phyloP scores from a whole-genome alignment of 1,140 invertebrate genomes.

The Philotrypesis tridentata region DNA sequence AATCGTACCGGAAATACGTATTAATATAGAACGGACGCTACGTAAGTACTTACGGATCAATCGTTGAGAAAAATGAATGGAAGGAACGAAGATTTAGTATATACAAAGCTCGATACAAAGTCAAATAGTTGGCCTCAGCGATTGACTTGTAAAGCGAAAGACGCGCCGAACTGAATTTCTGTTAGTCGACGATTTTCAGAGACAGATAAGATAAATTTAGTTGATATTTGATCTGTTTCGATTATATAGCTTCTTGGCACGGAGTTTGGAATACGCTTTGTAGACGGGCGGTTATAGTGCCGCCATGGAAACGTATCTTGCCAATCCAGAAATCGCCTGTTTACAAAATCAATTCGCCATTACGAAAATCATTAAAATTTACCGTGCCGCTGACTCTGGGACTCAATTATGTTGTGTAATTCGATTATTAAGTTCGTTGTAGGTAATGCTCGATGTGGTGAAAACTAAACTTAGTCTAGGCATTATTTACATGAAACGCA shows the following conservation, averaged over 20 bases:
- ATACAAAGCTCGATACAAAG: no score
- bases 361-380: slow-evolving; percentile 15
- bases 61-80: no score
- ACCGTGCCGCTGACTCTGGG: background rate
- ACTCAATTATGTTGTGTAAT: background rate
- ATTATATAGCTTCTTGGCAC: background rate
- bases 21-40: background rate
- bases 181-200: background rate
- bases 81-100: no score
- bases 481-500: no score
- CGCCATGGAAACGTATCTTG: no score
- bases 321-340: slow-evolving; percentile 28
- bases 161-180: no score
- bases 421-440: background rate
- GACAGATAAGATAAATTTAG: slow-evolving; percentile 29
- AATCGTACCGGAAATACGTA: background rate
- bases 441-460: background rate
- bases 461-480: background rate
- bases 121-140: no score
- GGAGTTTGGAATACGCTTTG: background rate
- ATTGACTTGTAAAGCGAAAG: no score
- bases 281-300: no score
- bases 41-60: background rate
- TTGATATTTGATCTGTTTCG: slow-evolving; percentile 1
- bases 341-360: slow-evolving; percentile 23